phyloP scores from a whole-genome alignment of 1,140 invertebrate genomes.

The Aphelenchoides besseyi region DNA sequence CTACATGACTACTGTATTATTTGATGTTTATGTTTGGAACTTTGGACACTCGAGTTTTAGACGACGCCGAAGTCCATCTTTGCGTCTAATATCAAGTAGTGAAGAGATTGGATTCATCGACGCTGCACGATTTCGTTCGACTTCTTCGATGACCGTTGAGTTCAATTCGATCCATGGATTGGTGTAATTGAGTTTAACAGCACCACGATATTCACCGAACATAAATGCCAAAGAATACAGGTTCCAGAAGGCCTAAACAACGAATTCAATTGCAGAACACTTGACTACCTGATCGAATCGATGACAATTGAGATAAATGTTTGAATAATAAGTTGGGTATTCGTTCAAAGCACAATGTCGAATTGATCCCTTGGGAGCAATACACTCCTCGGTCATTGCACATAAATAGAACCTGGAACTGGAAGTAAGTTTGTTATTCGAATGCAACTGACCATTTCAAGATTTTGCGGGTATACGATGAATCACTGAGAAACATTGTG shows the following conservation, averaged over 20 bases:
- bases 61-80: not conserved
- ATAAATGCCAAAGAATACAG: not conserved
- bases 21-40: not conserved
- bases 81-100: not conserved
- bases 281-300: constrained; percentile 27
- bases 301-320: constrained; percentile 15
- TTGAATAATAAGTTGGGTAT: not conserved
- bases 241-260: constrained; percentile 11
- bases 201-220: constrained; percentile 6
- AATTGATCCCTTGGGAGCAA: not conserved
- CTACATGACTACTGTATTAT: too few species aligned
- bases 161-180: not conserved
- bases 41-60: not conserved
- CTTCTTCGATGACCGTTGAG: not conserved
- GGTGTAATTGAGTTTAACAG: not conserved
- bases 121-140: not conserved
- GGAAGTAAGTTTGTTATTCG: not conserved
- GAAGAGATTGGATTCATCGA: not conserved
- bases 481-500: constrained; percentile 1
- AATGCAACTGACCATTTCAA: constrained; percentile 16
- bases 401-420: constrained; percentile 11
- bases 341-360: constrained; percentile 8
- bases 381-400: constrained; percentile 26
- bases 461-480: constrained; percentile 21
- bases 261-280: too few species aligned